phyloP scores from a whole-genome alignment of 2,113 vertebrate genomes.

The Bos javanicus region DNA sequence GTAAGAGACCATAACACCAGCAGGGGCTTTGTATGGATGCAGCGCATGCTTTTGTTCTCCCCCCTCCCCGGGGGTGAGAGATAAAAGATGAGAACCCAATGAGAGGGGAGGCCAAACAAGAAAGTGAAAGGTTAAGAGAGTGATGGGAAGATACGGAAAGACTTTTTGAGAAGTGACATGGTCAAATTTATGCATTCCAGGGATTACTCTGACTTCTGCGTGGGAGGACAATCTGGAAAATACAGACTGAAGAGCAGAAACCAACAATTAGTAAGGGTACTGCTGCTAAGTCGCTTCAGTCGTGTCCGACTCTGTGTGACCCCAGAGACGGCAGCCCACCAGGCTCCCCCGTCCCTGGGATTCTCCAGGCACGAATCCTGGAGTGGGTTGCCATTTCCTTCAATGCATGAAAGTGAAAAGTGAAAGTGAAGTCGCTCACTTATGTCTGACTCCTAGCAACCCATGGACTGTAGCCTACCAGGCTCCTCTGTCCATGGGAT shows the following conservation, averaged over 20 bases:
- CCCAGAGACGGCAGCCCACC: too few species aligned
- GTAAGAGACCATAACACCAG: too few species aligned
- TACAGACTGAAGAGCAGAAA: background rate
- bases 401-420: too few species aligned
- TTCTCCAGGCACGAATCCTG: too few species aligned
- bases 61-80: fast-evolving
- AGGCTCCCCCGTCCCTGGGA: too few species aligned
- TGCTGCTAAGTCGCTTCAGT: too few species aligned
- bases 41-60: background rate
- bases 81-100: background rate
- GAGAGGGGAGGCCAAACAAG: background rate
- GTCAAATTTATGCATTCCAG: background rate
- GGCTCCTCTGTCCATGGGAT: too few species aligned
- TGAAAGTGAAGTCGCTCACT: too few species aligned
- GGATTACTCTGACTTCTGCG: background rate
- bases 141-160: background rate
- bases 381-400: too few species aligned
- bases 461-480: too few species aligned
- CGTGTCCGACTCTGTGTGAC: too few species aligned
- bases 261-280: background rate
- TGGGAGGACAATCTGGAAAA: background rate
- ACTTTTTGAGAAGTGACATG: background rate
- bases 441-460: fast-evolving
- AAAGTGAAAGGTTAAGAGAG: background rate
- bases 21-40: background rate